phyloP scores from a whole-genome alignment of 2,113 vertebrate species.

The Dryoscopus gambensis region DNA sequence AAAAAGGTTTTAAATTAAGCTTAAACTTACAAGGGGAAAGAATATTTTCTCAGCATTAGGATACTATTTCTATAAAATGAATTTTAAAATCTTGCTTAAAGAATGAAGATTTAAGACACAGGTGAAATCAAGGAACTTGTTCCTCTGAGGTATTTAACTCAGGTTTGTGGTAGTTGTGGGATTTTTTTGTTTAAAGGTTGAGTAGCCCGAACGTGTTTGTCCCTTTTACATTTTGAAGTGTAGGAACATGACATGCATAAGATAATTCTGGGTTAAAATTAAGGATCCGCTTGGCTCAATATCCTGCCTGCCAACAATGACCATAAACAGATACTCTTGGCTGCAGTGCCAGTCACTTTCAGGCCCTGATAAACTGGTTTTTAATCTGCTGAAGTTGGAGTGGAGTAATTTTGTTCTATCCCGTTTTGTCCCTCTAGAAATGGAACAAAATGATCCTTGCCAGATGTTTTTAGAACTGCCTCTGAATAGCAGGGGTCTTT shows the following conservation, averaged over 20 bases:
- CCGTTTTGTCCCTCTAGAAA: not conserved
- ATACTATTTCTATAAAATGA: not conserved
- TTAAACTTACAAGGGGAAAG: no score
- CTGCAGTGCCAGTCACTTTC: not conserved
- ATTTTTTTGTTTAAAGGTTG: not conserved
- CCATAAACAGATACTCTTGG: not conserved
- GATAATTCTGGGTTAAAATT: not conserved
- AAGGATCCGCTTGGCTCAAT: not conserved
- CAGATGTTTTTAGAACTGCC: slow-evolving; percentile 6
- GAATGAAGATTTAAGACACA: not conserved
- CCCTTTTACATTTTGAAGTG: not conserved
- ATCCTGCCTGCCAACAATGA: not conserved
- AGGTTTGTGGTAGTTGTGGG: not conserved
- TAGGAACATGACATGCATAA: rapidly evolving
- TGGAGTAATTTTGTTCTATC: not conserved
- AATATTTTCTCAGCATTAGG: not conserved
- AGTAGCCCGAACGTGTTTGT: not conserved
- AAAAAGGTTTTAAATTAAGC: not conserved
- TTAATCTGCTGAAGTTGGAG: not conserved
- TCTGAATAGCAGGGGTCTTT: not conserved
- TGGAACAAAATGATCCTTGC: not conserved
- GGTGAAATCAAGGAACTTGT: rapidly evolving
- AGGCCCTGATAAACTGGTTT: not conserved
- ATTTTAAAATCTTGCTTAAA: not conserved
- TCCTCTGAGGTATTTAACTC: not conserved